Evolutionary conservation across 2,797 vertebrate species (phyloP).

Genomic region (Menidia menidia): DNA sequence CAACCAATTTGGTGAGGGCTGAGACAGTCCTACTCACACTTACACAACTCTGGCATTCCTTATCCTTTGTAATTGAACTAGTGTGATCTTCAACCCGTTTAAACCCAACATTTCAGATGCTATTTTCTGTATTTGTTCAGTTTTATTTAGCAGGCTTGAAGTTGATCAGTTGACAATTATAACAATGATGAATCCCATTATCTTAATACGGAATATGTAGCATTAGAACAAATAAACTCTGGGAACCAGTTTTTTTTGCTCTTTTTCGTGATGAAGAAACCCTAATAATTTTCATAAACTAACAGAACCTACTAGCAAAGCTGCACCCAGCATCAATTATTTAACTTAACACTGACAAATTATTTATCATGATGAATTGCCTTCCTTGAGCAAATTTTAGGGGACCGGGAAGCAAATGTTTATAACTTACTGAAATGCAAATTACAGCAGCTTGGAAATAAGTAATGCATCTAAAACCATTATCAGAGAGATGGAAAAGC

Average conservation of each 20-base stretch:
- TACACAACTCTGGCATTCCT: not conserved
- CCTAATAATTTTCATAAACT: not conserved
- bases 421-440: slow-evolving; percentile 41
- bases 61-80: not conserved
- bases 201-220: too few relatives aligned
- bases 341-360: not conserved
- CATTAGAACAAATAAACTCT: not conserved
- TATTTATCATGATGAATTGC: slow-evolving; percentile 40
- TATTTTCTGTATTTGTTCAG: not conserved
- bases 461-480: slow-evolving; percentile 35
- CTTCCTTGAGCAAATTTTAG: slow-evolving; percentile 23
- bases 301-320: not conserved
- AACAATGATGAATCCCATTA: too few relatives aligned
- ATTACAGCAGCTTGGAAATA: slow-evolving; percentile 19
- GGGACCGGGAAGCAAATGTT: slow-evolving; percentile 25
- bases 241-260: not conserved
- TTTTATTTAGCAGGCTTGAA: not conserved
- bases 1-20: slow-evolving; percentile 16
- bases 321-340: not conserved
- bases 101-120: not conserved
- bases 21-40: not conserved
- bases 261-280: not conserved
- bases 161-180: too few relatives aligned
- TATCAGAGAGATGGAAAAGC: slow-evolving; percentile 24
- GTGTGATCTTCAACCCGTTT: slow-evolving; percentile 3